phyloP scores from a whole-genome alignment of 2,113 vertebrate species.

The Onychostruthus taczanowskii region DNA sequence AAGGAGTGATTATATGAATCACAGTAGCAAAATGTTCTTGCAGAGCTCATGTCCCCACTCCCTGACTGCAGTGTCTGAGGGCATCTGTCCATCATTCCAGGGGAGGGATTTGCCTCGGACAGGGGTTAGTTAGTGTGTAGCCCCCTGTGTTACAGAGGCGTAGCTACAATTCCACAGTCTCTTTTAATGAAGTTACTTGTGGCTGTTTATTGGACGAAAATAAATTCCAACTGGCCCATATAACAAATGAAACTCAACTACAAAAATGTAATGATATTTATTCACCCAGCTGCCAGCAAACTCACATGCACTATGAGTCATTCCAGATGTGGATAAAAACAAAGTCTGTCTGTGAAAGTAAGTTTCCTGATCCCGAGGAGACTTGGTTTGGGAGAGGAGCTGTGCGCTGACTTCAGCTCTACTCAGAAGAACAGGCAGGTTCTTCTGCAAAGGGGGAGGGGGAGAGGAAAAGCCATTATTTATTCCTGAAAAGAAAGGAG shows the following conservation, averaged over 20 bases:
- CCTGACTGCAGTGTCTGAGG: not conserved
- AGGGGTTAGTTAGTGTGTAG: not conserved
- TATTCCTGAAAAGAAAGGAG: slow-evolving; percentile 24
- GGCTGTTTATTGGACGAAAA: slow-evolving; percentile 71
- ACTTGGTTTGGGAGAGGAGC: slow-evolving; percentile 61
- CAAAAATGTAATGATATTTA: slow-evolving; percentile 79
- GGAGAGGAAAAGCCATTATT: not conserved
- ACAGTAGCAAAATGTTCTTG: slow-evolving; percentile 46
- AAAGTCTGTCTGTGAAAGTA: slow-evolving; percentile 75
- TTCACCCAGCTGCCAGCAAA: slow-evolving; percentile 75
- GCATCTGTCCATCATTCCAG: not conserved
- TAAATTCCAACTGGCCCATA: slow-evolving; percentile 74
- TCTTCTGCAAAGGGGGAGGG: slow-evolving; percentile 23
- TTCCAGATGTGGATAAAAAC: slow-evolving; percentile 84
- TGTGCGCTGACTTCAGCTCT: slow-evolving; percentile 13
- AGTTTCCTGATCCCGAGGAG: slow-evolving; percentile 72
- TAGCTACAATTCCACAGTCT: not conserved
- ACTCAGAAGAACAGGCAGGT: slow-evolving; percentile 25
- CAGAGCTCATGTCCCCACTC: not conserved
- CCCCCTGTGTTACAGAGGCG: not conserved
- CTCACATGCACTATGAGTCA: slow-evolving; percentile 83
- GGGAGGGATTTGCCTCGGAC: not conserved
- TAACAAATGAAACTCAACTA: slow-evolving; percentile 73
- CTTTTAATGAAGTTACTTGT: slow-evolving; percentile 55
- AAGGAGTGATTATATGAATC: slow-evolving; percentile 27